Evolutionary conservation across 1,140 invertebrate species (phyloP).

Genomic region (Gonioctena quinquepunctata): DNA sequence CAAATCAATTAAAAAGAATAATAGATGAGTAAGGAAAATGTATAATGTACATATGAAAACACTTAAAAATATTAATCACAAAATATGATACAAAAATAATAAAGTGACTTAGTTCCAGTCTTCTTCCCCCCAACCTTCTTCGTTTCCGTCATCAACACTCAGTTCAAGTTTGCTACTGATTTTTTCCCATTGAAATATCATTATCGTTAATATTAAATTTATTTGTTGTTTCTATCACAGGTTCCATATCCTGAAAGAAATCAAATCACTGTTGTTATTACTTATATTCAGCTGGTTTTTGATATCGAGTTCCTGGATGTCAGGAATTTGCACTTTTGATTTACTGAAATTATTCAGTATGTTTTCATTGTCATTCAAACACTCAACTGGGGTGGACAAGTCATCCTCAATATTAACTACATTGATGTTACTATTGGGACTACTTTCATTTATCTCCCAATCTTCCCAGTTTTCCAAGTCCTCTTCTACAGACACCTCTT

Average conservation of each 20-base stretch:
- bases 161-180: slow-evolving; percentile 38
- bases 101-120: slow-evolving; percentile 23
- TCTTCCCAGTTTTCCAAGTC: slow-evolving; percentile 71
- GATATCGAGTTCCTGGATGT: slow-evolving; percentile 75
- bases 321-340: slow-evolving; percentile 55
- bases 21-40: background rate
- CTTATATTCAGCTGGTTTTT: slow-evolving; percentile 64
- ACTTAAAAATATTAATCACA: background rate
- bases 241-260: slow-evolving; percentile 84
- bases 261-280: slow-evolving; percentile 67
- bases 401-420: too few relatives aligned
- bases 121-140: slow-evolving; percentile 50
- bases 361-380: background rate
- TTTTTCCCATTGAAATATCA: slow-evolving; percentile 8
- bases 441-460: slow-evolving; percentile 67
- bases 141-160: slow-evolving; percentile 30
- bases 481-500: slow-evolving; percentile 48
- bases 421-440: background rate
- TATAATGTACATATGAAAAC: background rate
- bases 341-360: background rate
- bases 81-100: background rate
- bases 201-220: slow-evolving; percentile 42
- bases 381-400: background rate
- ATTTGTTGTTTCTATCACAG: slow-evolving; percentile 71
- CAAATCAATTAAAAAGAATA: too few relatives aligned